Evolutionary conservation across 2,113 vertebrate species (phyloP).

Genomic region (Merops nubicus): DNA sequence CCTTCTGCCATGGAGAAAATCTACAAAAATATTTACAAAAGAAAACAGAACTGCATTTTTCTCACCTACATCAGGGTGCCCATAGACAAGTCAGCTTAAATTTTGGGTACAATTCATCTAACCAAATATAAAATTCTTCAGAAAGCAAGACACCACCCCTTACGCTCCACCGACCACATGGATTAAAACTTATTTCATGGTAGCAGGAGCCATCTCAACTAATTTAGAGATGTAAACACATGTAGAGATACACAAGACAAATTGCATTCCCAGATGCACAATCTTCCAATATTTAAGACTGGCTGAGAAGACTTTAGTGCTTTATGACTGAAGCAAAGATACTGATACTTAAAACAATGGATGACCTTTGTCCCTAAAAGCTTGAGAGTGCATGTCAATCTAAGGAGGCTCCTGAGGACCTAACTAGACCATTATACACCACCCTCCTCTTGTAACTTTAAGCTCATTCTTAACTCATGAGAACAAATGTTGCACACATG

Average conservation of each 20-base stretch:
- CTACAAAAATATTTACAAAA: neutral
- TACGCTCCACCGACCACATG: neutral
- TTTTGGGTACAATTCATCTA: neutral
- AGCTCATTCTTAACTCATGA: neutral
- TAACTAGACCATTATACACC: neutral
- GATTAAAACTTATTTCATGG: neutral
- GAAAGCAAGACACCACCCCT: neutral
- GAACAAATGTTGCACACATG: neutral
- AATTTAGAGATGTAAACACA: neutral
- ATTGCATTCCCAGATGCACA: neutral
- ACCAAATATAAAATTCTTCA: neutral
- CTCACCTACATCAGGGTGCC: neutral
- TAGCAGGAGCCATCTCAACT: rapidly evolving
- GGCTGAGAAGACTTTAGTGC: neutral
- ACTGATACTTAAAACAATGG: neutral
- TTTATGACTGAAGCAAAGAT: neutral
- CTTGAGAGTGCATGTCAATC: neutral
- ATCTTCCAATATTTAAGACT: neutral
- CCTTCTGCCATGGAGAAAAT: neutral
- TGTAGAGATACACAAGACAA: neutral
- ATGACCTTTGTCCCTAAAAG: neutral
- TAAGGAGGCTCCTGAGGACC: neutral
- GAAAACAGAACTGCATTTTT: neutral
- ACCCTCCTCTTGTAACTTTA: neutral
- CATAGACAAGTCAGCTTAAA: neutral